Base-by-base conservation (phyloP, 2,888 invertebrate species). In the Chromoteleia sp. region DNA sequence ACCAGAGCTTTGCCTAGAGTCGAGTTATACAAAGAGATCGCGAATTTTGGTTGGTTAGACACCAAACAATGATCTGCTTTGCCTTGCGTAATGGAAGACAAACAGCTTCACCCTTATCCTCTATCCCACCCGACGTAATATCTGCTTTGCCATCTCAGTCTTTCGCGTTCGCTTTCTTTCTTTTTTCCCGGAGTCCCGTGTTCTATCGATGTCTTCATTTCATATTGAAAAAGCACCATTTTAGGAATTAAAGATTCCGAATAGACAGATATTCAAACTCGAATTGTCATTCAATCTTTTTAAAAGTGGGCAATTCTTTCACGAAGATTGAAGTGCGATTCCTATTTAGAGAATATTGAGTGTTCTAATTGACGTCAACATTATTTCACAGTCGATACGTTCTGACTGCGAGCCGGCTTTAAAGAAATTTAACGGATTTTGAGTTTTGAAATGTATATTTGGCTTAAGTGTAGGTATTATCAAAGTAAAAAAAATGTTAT, bases 81-180 rank as follows among this genome's bases (percentile, higher is more conserved):
- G 86, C 86, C 86, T 86, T 84, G 86, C 86, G 88, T 88, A 87
- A 88, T 88, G 86, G 87, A 89, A 88, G 89, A 87, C 87, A 88
- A 89, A 89, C 88, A 88, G 87, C 76, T 80, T 83, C 84, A 78
- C 85, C 85, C 86, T 86, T 85, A 85, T 86, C 85, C 85, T 84
- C 75, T 84, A 67, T 76, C 80, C 81, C 63, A 43, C 77, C 50
- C 61, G 39, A 1, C 29, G 50, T 54, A 54, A 68, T 77, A 77
- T 70, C 61, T 63, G 43, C 71, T 79, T 79, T 68, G 56, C 63
- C 67, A 81, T 81, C 75, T 70, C 54, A 70, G 59, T 41, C 76
- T 33, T 70, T 68, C 68, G 45, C 39, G 58, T 56, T 70, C 21
- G 48, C 56, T 54, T 36, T 81, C 50, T 33, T 68, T 41, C 48